Percentiles rank a stretch among this genome's conserved stretches.
Evolutionary conservation across 2,113 vertebrate genomes (phyloP).

Genomic region (Hippocampus mohnikei): DNA sequence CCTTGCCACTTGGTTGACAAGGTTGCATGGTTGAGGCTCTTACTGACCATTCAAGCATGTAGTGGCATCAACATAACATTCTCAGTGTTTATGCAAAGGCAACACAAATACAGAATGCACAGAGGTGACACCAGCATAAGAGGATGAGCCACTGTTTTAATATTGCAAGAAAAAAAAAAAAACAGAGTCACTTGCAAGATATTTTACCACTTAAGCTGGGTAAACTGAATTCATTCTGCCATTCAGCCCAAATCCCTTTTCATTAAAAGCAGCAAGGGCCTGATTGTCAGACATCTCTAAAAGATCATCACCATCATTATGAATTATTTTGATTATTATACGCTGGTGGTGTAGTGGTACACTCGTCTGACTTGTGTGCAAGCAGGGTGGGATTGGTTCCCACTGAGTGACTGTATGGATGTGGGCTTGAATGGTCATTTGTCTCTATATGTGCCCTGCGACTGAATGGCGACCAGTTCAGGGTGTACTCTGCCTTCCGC

Average conservation of each 20-base stretch:
- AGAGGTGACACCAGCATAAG: slow-evolving; percentile 9
- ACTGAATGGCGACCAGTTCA: no score
- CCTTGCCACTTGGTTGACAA: slow-evolving; percentile 42
- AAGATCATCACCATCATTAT: no score
- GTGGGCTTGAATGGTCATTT: no score
- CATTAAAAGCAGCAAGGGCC: background rate
- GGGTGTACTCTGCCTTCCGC: no score
- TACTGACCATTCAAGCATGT: slow-evolving; percentile 31
- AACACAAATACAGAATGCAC: slow-evolving; percentile 32
- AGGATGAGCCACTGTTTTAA: background rate
- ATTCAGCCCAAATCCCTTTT: background rate
- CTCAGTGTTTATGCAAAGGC: slow-evolving; percentile 32
- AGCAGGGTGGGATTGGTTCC: no score
- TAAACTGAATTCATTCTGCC: background rate
- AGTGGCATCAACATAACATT: slow-evolving; percentile 60
- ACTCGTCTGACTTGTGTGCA: no score
- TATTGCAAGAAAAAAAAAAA: background rate
- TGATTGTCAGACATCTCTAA: background rate
- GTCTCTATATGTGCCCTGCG: no score
- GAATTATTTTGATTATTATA: no score
- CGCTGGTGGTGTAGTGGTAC: no score
- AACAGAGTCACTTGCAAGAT: background rate
- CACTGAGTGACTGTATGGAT: no score
- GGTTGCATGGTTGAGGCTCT: slow-evolving; percentile 1
- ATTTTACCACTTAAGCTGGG: background rate